Conservation (phyloP, 2,888 invertebrate species). For the Mesoligia furuncula region DNA sequence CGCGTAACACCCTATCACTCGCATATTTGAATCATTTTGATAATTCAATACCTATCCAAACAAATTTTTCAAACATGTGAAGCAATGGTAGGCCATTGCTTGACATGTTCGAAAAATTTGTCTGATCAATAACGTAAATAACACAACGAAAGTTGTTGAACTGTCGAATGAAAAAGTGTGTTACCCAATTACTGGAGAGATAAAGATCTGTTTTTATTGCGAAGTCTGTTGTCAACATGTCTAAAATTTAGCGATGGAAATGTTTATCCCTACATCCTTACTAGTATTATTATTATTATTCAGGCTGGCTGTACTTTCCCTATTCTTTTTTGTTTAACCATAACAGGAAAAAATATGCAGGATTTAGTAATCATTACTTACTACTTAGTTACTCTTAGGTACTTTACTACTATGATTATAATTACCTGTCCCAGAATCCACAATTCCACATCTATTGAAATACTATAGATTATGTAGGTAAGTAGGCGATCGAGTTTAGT, state of each 20-base stretch:
- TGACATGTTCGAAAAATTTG: too few species aligned
- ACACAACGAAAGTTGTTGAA: too few species aligned
- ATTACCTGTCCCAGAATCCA: slow-evolving; percentile 20
- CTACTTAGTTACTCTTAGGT: background rate
- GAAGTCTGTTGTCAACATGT: slow-evolving; percentile 15
- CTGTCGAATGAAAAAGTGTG: too few species aligned
- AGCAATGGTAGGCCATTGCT: too few species aligned
- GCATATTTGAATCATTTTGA: too few species aligned
- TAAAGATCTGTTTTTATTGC: background rate
- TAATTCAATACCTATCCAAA: too few species aligned
- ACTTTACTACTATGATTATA: background rate
- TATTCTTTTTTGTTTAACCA: too few species aligned
- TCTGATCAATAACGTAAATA: too few species aligned
- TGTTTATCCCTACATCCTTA: background rate
- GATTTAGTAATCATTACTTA: too few species aligned
- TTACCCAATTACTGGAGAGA: background rate
- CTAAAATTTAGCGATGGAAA: background rate
- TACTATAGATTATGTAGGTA: slow-evolving; percentile 46
- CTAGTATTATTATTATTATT: too few species aligned
- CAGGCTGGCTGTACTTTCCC: background rate
- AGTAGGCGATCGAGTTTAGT: slow-evolving; percentile 60
- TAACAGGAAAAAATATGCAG: background rate
- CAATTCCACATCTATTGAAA: slow-evolving; percentile 18
- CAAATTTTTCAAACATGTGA: too few species aligned
- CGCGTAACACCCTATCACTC: too few species aligned